Evolutionary conservation across 2,888 invertebrate genomes (phyloP).

Genomic region (Meliscaeva auricollis): DNA sequence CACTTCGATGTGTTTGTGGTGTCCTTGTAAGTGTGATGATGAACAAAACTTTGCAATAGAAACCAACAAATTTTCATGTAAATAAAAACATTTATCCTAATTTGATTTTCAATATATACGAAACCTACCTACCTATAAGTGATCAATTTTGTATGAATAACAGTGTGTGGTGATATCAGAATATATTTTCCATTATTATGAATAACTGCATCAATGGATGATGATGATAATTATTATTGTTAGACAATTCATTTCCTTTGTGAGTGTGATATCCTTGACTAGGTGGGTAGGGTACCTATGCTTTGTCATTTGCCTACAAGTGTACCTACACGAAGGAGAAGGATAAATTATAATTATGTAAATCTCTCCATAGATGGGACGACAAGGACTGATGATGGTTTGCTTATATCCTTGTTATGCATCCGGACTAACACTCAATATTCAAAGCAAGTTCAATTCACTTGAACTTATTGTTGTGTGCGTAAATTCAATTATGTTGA

Average conservation of each 20-base stretch:
- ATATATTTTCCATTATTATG: constrained; percentile 19
- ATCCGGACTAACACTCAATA: constrained; percentile 10
- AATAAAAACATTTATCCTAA: constrained; percentile 69
- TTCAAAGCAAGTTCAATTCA: neutral
- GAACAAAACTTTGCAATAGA: constrained; percentile 26
- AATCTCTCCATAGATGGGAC: constrained; percentile 37
- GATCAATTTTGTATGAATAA: too few relatives aligned
- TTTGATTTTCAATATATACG: constrained; percentile 62
- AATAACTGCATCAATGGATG: constrained; percentile 30
- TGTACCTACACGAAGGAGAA: neutral
- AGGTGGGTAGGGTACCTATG: too few relatives aligned
- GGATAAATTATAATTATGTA: constrained; percentile 63
- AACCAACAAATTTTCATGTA: constrained; percentile 37
- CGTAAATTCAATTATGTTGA: constrained; percentile 52
- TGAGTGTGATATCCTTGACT: neutral
- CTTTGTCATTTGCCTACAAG: neutral
- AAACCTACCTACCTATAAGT: too few relatives aligned
- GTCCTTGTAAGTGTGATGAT: constrained; percentile 1
- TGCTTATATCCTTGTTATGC: constrained; percentile 20
- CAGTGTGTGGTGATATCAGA: constrained; percentile 15
- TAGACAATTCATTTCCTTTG: constrained; percentile 30
- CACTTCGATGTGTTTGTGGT: neutral
- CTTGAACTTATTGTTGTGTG: constrained; percentile 9
- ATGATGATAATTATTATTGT: constrained; percentile 25
- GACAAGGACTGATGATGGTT: constrained; percentile 48